phyloP scores from a whole-genome alignment of 2,113 vertebrate species.

The Plecturocebus donacophilus region DNA sequence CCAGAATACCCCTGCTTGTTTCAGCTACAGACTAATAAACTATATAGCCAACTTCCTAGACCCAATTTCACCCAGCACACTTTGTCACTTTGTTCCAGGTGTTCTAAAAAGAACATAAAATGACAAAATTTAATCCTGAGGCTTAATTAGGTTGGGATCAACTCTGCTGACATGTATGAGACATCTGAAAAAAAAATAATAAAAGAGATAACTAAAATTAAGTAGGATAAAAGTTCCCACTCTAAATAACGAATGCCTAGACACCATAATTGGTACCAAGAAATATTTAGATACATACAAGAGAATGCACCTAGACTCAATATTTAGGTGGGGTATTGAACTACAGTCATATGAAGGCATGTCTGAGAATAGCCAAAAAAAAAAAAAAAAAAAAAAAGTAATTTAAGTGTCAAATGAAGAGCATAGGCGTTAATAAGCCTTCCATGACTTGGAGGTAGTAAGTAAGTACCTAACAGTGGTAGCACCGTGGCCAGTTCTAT shows the following conservation, averaged over 20 bases:
- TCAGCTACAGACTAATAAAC: neutral
- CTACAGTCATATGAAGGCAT: neutral
- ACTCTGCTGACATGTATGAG: neutral
- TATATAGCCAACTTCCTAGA: neutral
- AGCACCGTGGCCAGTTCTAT: rapidly evolving
- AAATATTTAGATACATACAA: neutral
- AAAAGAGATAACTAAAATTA: neutral
- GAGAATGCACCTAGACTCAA: neutral
- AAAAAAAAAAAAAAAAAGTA: neutral
- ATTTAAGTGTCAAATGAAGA: neutral
- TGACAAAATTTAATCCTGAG: neutral
- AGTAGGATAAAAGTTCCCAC: neutral
- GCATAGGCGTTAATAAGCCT: neutral
- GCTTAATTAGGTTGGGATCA: neutral
- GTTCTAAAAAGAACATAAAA: neutral
- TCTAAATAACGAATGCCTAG: neutral
- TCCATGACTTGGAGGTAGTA: neutral
- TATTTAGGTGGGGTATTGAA: neutral
- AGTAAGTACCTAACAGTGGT: neutral
- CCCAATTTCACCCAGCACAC: neutral
- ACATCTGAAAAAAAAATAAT: neutral
- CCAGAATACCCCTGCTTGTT: neutral
- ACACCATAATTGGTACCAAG: neutral
- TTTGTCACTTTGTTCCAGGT: neutral
- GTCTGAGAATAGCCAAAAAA: neutral